Conservation (phyloP, 2,113 vertebrate genomes). For the Camelus bactrianus region DNA sequence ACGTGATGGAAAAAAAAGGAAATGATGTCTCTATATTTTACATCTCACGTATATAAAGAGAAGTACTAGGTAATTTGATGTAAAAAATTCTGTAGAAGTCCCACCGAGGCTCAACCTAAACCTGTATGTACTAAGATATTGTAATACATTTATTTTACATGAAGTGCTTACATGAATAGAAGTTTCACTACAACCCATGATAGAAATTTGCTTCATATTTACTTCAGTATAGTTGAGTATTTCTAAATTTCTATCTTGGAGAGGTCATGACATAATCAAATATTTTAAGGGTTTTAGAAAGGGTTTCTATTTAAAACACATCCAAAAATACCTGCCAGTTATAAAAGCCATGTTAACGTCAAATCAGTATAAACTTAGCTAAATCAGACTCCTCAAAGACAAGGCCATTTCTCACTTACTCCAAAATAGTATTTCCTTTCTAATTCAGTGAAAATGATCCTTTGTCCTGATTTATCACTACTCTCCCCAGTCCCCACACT, state of each 20-base stretch:
- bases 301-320: neutral
- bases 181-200: neutral
- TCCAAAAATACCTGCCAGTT: neutral
- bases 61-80: neutral
- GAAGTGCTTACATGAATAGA: neutral
- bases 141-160: neutral
- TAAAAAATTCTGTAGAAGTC: neutral
- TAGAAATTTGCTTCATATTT: slow-evolving; percentile 17
- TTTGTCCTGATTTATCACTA: neutral
- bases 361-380: neutral
- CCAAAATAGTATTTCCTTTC: neutral
- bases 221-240: slow-evolving; percentile 11
- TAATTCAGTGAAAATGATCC: neutral
- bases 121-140: neutral
- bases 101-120: neutral
- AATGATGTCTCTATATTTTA: neutral
- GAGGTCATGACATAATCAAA: neutral
- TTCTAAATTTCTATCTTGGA: neutral
- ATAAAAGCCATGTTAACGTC: neutral
- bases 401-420: neutral
- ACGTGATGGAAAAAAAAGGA: neutral
- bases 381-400: neutral
- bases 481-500: neutral
- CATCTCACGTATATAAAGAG: neutral
- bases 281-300: slow-evolving; percentile 21